Base-by-base conservation (phyloP, 1,140 invertebrate genomes). In the Elymnias hypermnestra region DNA sequence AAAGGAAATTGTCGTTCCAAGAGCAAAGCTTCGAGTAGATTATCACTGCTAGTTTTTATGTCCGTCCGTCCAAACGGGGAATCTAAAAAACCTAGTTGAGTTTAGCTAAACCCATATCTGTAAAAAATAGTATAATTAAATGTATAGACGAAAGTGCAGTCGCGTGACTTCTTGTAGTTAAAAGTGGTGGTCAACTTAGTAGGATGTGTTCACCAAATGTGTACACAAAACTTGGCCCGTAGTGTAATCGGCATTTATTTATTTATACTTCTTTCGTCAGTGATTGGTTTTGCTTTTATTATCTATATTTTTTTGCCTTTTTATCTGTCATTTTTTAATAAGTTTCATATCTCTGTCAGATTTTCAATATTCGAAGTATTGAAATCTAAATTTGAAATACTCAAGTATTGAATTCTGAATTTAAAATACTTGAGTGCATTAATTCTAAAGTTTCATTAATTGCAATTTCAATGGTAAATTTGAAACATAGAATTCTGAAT, bases 21-120 rank as follows among this genome's bases (percentile, higher is more conserved):
- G 22, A 52, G 43, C 33, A 56, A 47, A 33, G 45, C 47, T 56
- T 50, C 21, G 36, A 7, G 55, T 54, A 53, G 45, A 39, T 29
- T 23, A 37, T 54, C 43, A 53, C 41, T 36, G 52, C 57, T 56
- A 58, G 39, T 53, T 53, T n/a, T 54, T 42, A 49, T 38, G 29
- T 53, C 44, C 52, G 50, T 79, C 75, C 75, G 75, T 79, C 75
- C 75, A 76, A 62, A 54, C 74, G 29, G 74, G 74, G 72, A 63
- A 63, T 54, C 40, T 57, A 44, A 64, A 62, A 57, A 58, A 63
- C 37, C 47, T 61, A 56, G 49, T 55, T 59, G 36, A 54, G 38
- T 55, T 67, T 63, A 63, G 53, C 53, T 48, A 53, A 63, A 55
- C 46, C 52, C 46, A 33, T 52, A 38, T 55, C 38, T 61, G 47